phyloP scores from a whole-genome alignment of 1,140 invertebrate genomes.

The Temnothorax nylanderi region DNA sequence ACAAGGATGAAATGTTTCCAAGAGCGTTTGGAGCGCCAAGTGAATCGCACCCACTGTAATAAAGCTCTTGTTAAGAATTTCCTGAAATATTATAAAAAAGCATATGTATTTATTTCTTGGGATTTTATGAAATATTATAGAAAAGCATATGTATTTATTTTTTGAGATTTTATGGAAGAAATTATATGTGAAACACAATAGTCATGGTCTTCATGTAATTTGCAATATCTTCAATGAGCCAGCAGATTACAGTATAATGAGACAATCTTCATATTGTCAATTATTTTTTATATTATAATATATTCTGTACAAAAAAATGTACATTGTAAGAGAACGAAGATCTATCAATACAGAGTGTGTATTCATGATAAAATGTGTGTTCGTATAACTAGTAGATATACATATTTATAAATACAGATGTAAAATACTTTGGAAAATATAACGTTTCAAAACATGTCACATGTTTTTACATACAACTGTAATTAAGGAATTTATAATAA shows the following conservation, averaged over 20 bases:
- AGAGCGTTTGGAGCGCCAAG: no score
- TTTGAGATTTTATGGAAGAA: not conserved
- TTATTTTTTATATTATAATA: constrained; percentile 23
- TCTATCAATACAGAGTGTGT: constrained; percentile 1
- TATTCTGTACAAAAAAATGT: not conserved
- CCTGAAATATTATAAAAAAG: not conserved
- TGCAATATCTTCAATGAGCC: not conserved
- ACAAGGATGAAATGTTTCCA: no score
- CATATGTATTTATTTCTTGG: not conserved
- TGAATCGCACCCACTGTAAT: no score
- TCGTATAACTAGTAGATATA: not conserved
- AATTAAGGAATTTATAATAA: constrained; percentile 10
- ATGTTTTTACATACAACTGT: constrained; percentile 20
- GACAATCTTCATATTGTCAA: constrained; percentile 19
- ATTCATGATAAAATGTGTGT: constrained; percentile 19
- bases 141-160: not conserved
- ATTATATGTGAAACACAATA: not conserved
- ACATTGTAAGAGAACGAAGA: not conserved
- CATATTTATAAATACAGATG: constrained; percentile 30
- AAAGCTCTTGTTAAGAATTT: no score
- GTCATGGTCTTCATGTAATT: not conserved
- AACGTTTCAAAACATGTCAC: constrained; percentile 21
- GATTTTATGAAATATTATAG: not conserved
- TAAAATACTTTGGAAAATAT: constrained; percentile 47
- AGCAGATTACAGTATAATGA: not conserved